Conservation (phyloP, 2,113 vertebrate species). For the Solenodon paradoxus region DNA sequence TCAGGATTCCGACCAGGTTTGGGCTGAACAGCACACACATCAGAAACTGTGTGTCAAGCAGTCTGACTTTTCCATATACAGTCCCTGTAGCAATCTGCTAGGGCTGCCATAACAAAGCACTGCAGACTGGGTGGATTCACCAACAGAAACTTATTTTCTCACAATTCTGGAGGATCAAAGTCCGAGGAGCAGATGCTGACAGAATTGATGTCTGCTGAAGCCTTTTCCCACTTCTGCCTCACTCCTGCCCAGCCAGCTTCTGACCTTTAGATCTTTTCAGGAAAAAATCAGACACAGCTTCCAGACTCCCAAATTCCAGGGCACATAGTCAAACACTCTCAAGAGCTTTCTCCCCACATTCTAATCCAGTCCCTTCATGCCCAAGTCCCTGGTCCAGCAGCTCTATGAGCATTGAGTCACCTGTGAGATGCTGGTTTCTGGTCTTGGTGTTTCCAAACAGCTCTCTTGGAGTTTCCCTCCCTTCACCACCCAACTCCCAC, state of each 20-base stretch:
- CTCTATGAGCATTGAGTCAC: not conserved
- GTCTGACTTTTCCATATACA: rapidly evolving
- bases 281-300: not conserved
- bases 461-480: not conserved
- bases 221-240: not conserved
- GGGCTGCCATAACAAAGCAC: not conserved
- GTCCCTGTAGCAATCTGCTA: not conserved
- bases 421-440: not conserved
- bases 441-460: not conserved
- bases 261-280: not conserved
- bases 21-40: too few species aligned
- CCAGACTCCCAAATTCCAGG: not conserved
- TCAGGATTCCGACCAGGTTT: not conserved
- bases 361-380: not conserved
- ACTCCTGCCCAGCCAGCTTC: not conserved
- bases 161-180: not conserved
- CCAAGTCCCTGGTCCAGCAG: not conserved
- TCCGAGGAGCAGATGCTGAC: not conserved
- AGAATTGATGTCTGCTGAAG: not conserved
- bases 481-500: too few species aligned
- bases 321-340: not conserved
- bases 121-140: not conserved
- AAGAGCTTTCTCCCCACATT: not conserved
- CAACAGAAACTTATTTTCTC: not conserved
- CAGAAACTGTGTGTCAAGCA: not conserved